Evolutionary conservation across 2,797 vertebrate species (phyloP).

Genomic region (Spinus pinus): DNA sequence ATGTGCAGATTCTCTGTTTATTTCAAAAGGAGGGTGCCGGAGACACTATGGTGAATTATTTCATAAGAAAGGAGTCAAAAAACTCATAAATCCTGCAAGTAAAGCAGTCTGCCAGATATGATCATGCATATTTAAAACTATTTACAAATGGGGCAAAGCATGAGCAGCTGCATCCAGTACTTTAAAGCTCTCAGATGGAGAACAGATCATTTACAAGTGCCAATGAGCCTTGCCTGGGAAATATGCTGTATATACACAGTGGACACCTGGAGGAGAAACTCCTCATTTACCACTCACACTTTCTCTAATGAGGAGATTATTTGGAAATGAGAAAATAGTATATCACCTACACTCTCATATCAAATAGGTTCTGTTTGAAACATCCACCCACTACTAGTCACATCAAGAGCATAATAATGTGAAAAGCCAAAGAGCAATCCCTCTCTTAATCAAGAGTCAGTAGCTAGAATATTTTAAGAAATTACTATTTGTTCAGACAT

Average conservation of each 20-base stretch:
- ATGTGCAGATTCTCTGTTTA: background rate
- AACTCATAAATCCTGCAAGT: background rate
- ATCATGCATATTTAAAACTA: slow-evolving; percentile 55
- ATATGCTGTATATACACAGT: background rate
- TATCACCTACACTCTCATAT: slow-evolving; percentile 15
- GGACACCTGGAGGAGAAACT: slow-evolving; percentile 42
- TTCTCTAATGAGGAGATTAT: slow-evolving; percentile 31
- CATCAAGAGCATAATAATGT: background rate
- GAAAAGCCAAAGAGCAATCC: background rate
- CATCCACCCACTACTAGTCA: slow-evolving; percentile 5
- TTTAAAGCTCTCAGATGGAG: slow-evolving; percentile 31
- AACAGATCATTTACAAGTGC: slow-evolving; percentile 31
- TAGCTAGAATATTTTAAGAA: background rate
- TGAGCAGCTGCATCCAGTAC: slow-evolving; percentile 37
- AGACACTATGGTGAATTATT: background rate
- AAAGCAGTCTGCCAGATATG: slow-evolving; percentile 18
- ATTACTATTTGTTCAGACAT: background rate
- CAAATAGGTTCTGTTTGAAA: slow-evolving; percentile 23
- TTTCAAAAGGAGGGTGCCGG: background rate
- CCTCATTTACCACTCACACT: slow-evolving; percentile 15
- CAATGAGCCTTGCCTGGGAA: slow-evolving; percentile 1
- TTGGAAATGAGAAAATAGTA: slow-evolving; percentile 35
- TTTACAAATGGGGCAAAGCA: slow-evolving; percentile 41
- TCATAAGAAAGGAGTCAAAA: background rate
- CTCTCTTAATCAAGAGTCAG: slow-evolving; percentile 7